phyloP scores from a whole-genome alignment of 2,113 vertebrate genomes.

The Pandion haliaetus region DNA sequence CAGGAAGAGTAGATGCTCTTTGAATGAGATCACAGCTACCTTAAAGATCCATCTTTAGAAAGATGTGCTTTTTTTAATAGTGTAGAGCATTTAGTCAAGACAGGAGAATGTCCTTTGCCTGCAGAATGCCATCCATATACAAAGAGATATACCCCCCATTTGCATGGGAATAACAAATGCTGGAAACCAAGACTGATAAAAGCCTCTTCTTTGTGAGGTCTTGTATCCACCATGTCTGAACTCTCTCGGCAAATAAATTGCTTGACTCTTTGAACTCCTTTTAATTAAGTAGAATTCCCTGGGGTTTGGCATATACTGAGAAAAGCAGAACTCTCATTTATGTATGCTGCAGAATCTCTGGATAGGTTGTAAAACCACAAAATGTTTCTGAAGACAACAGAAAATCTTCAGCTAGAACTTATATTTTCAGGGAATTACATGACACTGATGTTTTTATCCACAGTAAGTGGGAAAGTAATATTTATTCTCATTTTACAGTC shows the following conservation, averaged over 20 bases:
- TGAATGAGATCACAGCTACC: not conserved
- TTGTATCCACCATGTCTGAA: not conserved
- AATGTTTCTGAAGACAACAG: not conserved
- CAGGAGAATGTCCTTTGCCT: not conserved
- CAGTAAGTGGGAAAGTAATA: not conserved
- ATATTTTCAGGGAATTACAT: not conserved
- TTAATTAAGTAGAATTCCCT: not conserved
- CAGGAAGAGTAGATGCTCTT: not conserved
- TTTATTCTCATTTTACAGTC: not conserved
- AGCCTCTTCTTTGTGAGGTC: not conserved
- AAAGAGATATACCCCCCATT: not conserved
- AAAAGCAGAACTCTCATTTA: not conserved
- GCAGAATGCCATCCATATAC: not conserved
- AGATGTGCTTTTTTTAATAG: not conserved
- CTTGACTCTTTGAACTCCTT: not conserved
- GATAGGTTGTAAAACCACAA: not conserved
- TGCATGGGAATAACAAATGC: not conserved
- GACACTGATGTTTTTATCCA: not conserved
- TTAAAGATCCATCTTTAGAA: not conserved
- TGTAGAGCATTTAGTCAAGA: not conserved
- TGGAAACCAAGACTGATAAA: not conserved
- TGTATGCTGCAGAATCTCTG: not conserved
- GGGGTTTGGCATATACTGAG: not conserved
- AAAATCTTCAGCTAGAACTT: not conserved
- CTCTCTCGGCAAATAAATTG: not conserved